Conservation (phyloP, 2,888 invertebrate species). For the Drosophila neutralis region DNA sequence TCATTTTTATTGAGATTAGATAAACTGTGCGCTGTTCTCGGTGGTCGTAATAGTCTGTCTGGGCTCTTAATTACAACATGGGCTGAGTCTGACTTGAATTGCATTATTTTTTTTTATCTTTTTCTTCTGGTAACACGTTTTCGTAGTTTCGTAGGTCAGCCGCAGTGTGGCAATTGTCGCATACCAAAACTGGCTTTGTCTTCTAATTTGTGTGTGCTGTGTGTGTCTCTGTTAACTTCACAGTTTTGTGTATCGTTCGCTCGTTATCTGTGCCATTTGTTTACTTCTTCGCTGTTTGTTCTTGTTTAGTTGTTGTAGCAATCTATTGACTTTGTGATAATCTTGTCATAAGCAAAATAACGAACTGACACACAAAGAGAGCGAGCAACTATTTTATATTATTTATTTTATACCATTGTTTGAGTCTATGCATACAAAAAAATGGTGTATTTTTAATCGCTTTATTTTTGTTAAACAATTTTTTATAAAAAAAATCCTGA, state of each 20-base stretch:
- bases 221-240: conserved; percentile 26
- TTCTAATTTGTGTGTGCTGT: conserved; percentile 16
- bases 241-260: conserved; percentile 32
- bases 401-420: neutral
- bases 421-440: neutral
- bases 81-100: conserved; percentile 29
- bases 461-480: neutral
- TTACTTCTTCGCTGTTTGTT: conserved; percentile 48
- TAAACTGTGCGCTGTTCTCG: conserved; percentile 18
- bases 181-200: conserved; percentile 48
- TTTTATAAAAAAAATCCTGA: neutral
- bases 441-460: neutral
- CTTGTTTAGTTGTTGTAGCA: conserved; percentile 10
- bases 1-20: conserved; percentile 54
- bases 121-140: conserved; percentile 24
- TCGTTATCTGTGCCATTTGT: conserved; percentile 52
- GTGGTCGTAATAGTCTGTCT: neutral
- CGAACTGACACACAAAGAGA: conserved; percentile 9
- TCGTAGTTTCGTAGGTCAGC: conserved; percentile 3
- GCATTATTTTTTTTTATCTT: conserved; percentile 17
- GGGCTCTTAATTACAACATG: conserved; percentile 8
- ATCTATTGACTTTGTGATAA: conserved; percentile 71
- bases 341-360: conserved; percentile 42
- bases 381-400: neutral
- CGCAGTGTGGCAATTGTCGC: conserved; percentile 6